These are phyloP conservation scores for Griposia aprilina DNA, from an alignment of 2,888 invertebrate species.

Conservation along the genomic window DNA sequence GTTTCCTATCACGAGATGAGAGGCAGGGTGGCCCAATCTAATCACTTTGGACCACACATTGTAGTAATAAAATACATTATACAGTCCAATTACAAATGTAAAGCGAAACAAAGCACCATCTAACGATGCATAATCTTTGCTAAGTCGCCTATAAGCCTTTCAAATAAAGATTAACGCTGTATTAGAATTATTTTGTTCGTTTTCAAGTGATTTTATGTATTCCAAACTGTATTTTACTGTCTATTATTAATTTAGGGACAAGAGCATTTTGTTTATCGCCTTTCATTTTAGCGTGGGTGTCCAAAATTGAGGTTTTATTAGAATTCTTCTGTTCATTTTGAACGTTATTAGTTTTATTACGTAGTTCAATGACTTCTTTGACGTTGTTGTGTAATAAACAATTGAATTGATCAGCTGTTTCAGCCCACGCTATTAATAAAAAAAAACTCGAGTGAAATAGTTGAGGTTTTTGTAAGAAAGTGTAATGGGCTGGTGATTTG, in stretches of 20 bases:
- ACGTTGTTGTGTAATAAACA: constrained; percentile 21
- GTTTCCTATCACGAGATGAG: constrained; percentile 11
- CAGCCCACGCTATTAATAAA: constrained; percentile 48
- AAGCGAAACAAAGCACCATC: constrained; percentile 41
- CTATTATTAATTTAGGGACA: constrained; percentile 46
- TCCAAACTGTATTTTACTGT: constrained; percentile 32
- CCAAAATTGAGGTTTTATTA: constrained; percentile 46
- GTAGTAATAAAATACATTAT: constrained; percentile 53
- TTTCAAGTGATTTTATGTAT: constrained; percentile 43
- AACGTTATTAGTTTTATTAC: constrained; percentile 59
- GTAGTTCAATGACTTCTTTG: constrained; percentile 50
- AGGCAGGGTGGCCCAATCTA: constrained; percentile 1
- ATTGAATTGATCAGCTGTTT: constrained; percentile 19
- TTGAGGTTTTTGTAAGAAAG: constrained; percentile 15
- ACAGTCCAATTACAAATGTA: constrained; percentile 43
- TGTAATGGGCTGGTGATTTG: not conserved
- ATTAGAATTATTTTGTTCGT: constrained; percentile 22
- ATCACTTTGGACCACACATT: constrained; percentile 50
- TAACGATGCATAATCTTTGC: constrained; percentile 26
- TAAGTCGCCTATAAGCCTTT: constrained; percentile 25
- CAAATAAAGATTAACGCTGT: constrained; percentile 47
- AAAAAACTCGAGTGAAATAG: constrained; percentile 32
- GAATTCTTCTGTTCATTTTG: constrained; percentile 50
- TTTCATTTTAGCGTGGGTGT: constrained; percentile 48
- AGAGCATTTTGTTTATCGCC: constrained; percentile 46